Base-by-base conservation (phyloP, 2,113 vertebrate species). In the Pterocles burchelli region DNA sequence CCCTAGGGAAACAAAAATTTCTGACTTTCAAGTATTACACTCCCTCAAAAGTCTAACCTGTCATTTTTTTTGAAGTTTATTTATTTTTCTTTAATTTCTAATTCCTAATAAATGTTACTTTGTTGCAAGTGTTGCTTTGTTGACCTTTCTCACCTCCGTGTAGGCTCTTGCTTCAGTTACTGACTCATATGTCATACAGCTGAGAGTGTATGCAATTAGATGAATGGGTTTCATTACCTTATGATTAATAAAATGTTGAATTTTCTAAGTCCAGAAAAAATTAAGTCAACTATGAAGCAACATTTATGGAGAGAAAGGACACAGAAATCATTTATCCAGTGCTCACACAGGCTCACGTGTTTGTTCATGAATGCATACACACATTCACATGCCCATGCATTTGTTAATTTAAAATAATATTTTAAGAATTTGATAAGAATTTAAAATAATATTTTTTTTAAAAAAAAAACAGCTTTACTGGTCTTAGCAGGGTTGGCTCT, bases 161-260 rank as follows among this genome's bases (percentile, higher is more conserved):
- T 25, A 15, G 73, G 33, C 16, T 87, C 15, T 48, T 70, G 9
- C 8, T 90, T 79, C 52, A 14, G 28, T 68, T 79, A 78, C 20
- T 77, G 46, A 43, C 10, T 90, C 41, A 52, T 62, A n/a, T 10
- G 33, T 57, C 67, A 26, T 38, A 43, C 18, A 76, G 4, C 8
- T 31, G 63, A 87, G 15, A 52, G n/a, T 10, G 11, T 59, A n/a
- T 91, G 58, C 66, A 82, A 61, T 71, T 92, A 95, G 36, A 73
- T 89, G 18, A 93, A 91, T 75, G 70, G 11, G 3, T 90, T 94
- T 88, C 36, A 49, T 95, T 96, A 80, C 36, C 51, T 71, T 72
- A 58, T 77, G 75, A 66, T 91, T 95, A 97, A 90, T 77, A 84
- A 90, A 95, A 93, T 8, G 41, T 57, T 95, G 78, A 49, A 72